Evolutionary conservation across 1,140 invertebrate species (phyloP).

Genomic region (Choristoneura fumiferana): DNA sequence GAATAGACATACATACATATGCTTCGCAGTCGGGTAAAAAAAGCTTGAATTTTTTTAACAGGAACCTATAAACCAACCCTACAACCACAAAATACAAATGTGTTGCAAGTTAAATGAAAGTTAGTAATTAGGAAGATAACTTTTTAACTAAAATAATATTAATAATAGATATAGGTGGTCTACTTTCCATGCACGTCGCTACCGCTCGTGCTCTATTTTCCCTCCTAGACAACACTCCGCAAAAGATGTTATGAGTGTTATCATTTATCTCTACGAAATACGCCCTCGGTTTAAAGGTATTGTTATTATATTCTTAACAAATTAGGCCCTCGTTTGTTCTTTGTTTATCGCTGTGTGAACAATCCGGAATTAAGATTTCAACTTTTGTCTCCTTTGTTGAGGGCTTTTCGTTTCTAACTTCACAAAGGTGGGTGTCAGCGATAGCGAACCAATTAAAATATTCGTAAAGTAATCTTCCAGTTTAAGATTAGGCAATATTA

Average conservation of each 20-base stretch:
- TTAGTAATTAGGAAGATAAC: no score
- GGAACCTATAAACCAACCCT: no score
- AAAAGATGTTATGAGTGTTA: conserved; percentile 17
- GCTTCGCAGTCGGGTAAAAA: no score
- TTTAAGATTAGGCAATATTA: not conserved
- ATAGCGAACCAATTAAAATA: not conserved
- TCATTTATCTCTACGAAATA: conserved; percentile 11
- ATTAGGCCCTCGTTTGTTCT: conserved; percentile 4
- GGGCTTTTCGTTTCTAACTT: not conserved
- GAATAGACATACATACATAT: no score
- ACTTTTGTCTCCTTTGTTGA: not conserved
- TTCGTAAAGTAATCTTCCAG: not conserved
- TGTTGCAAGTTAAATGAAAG: no score
- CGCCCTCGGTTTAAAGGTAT: conserved; percentile 7
- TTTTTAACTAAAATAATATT: no score
- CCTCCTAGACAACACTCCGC: conserved; percentile 3
- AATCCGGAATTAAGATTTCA: conserved; percentile 12
- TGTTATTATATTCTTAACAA: conserved; percentile 18
- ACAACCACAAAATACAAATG: no score
- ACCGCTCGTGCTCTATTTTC: not conserved
- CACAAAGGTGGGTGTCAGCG: not conserved
- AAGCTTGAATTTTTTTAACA: no score
- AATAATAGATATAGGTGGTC: no score
- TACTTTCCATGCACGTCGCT: not conserved
- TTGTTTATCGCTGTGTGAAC: conserved; percentile 8